Evolutionary conservation across 2,113 vertebrate species (phyloP).

Genomic region (Merops nubicus): DNA sequence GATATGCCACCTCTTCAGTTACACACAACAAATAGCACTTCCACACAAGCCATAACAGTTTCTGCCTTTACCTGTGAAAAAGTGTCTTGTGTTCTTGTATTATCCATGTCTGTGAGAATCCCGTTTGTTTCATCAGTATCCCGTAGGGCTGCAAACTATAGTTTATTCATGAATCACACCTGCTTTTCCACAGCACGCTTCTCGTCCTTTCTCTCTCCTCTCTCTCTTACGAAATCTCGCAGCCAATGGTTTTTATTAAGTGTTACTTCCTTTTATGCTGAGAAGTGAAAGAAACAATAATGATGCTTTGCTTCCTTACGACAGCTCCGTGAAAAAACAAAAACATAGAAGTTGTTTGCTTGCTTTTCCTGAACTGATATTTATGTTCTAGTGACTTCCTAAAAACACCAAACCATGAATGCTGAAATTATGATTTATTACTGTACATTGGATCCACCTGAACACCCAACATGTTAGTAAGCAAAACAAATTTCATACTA

Average conservation of each 20-base stretch:
- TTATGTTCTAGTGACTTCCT: neutral
- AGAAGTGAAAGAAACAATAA: neutral
- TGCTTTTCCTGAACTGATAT: neutral
- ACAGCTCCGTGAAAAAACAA: neutral
- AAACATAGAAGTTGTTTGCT: neutral
- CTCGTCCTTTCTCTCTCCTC: neutral
- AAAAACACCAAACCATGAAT: neutral
- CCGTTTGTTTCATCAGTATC: neutral
- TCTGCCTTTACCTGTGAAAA: constrained; percentile 63
- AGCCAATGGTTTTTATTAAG: constrained; percentile 42
- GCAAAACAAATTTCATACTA: neutral
- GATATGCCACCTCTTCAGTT: neutral
- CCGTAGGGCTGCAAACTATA: neutral
- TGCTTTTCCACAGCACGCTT: neutral
- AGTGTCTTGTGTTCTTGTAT: neutral
- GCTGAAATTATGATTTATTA: neutral
- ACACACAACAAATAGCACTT: neutral
- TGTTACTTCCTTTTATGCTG: constrained; percentile 38
- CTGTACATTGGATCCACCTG: neutral
- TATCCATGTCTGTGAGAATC: neutral
- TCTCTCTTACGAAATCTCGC: constrained; percentile 6
- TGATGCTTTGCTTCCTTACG: neutral
- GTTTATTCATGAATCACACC: neutral
- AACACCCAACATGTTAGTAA: neutral
- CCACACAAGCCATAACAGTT: neutral